Percentiles rank a stretch among this genome's conserved stretches.
Conservation (phyloP, 2,797 vertebrate genomes). For the Helarctos malayanus region DNA sequence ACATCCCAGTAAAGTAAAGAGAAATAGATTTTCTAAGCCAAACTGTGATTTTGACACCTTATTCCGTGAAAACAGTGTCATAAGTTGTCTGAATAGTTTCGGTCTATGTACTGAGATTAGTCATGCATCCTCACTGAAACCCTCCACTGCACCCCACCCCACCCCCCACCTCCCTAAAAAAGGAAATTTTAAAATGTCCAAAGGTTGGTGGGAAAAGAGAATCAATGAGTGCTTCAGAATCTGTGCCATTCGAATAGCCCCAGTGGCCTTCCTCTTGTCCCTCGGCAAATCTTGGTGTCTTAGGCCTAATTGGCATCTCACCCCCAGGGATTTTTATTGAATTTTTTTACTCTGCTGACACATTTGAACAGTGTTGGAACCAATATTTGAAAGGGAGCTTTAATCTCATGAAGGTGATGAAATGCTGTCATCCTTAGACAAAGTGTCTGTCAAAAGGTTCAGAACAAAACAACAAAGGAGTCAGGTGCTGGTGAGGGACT, state of each 20-base stretch:
- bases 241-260: neutral
- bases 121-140: neutral
- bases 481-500: neutral
- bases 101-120: neutral
- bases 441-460: constrained; percentile 59
- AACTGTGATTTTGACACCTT: neutral
- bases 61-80: neutral
- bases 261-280: neutral
- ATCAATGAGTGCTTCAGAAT: neutral
- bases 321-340: constrained; percentile 69
- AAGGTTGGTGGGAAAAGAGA: neutral
- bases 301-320: constrained; percentile 71
- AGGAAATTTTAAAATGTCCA: neutral
- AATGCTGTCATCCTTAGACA: constrained; percentile 80
- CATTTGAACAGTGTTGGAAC: constrained; percentile 53
- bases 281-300: constrained; percentile 21
- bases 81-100: neutral
- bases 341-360: constrained; percentile 74
- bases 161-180: neutral
- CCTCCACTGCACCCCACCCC: neutral
- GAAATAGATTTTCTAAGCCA: neutral
- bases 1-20: neutral
- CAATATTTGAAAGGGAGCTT: constrained; percentile 74
- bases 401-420: constrained; percentile 75
- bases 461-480: constrained; percentile 26